Conservation (phyloP, 1,140 invertebrate genomes). For the Akabosia matsudoensis region DNA sequence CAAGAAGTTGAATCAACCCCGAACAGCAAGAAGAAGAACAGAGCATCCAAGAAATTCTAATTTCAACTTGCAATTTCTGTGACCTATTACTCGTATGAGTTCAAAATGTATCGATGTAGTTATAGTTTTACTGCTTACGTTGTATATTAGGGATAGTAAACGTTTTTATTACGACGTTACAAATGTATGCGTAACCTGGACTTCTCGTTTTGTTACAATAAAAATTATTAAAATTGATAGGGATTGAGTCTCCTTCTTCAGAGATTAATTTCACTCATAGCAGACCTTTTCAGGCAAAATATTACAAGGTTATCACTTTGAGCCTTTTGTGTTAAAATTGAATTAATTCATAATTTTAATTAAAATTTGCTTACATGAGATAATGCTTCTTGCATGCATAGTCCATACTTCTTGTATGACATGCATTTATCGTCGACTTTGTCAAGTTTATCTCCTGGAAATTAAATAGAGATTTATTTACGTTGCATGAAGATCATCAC, state of each 20-base stretch:
- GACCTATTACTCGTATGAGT: too few relatives aligned
- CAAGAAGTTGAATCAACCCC: background rate
- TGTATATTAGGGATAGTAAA: too few relatives aligned
- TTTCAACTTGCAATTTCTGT: background rate
- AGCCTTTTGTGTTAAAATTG: too few relatives aligned
- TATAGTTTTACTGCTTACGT: too few relatives aligned
- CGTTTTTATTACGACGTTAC: too few relatives aligned
- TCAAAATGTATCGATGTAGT: too few relatives aligned
- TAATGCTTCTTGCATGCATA: slow-evolving; percentile 33
- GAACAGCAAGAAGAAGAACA: slow-evolving; percentile 7
- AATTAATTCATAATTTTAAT: background rate
- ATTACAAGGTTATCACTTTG: background rate
- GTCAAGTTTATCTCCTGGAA: slow-evolving; percentile 31
- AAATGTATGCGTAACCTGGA: too few relatives aligned
- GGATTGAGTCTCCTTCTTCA: background rate
- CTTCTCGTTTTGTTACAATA: too few relatives aligned
- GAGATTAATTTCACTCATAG: background rate
- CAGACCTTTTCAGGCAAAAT: background rate
- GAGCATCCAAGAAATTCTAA: background rate
- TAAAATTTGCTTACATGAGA: slow-evolving; percentile 29
- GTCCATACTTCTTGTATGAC: slow-evolving; percentile 25
- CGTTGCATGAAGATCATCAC: background rate
- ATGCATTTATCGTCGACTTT: slow-evolving; percentile 22
- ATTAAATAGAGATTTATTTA: background rate
- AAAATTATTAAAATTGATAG: too few relatives aligned